Evolutionary conservation across 2,888 invertebrate species (phyloP).

Genomic region (Aspidapion aeneum): DNA sequence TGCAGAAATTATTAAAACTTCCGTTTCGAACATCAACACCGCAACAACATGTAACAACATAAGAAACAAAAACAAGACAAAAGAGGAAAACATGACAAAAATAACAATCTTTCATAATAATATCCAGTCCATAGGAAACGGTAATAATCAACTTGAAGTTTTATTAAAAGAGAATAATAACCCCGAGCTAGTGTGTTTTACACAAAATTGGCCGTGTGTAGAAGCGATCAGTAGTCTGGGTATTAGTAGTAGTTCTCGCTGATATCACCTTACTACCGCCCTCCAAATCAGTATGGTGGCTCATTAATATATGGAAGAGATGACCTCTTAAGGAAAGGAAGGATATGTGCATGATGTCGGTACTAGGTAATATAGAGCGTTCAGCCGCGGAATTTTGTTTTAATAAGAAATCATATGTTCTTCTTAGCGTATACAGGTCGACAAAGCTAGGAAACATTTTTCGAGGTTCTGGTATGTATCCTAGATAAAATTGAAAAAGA

Average conservation of each 20-base stretch:
- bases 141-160: not conserved
- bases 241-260: not conserved
- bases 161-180: not conserved
- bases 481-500: not conserved
- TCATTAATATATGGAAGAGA: not conserved
- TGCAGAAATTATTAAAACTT: no score
- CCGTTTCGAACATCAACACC: no score
- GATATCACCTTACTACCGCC: not conserved
- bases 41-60: no score
- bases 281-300: not conserved
- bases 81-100: not conserved
- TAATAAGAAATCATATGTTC: not conserved
- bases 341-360: not conserved
- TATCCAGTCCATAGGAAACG: not conserved
- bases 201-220: not conserved
- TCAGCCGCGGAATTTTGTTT: not conserved
- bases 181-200: not conserved
- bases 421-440: not conserved
- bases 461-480: not conserved
- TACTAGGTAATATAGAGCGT: not conserved
- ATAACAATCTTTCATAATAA: not conserved
- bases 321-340: not conserved
- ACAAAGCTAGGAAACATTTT: not conserved
- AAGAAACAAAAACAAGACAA: no score
- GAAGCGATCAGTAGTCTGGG: not conserved